A percentile compares a stretch with the other conserved stretches of the same genome.
phyloP scores from a whole-genome alignment of 2,113 vertebrate genomes.

The Hemiscyllium ocellatum region DNA sequence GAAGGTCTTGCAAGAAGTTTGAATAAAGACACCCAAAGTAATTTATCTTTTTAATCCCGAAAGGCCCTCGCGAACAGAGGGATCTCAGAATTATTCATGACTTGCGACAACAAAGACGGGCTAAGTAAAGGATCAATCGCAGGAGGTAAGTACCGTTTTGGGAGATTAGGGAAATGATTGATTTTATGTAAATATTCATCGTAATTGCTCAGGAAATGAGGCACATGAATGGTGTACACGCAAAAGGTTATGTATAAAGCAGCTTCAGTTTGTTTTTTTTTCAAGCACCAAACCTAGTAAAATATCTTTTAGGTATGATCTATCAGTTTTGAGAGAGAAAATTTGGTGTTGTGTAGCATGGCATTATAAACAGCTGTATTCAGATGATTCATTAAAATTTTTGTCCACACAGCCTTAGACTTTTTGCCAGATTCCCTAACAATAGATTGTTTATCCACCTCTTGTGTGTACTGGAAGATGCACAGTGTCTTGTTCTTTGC shows the following conservation, averaged over 20 bases:
- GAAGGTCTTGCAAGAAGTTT: neutral
- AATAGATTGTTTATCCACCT: neutral
- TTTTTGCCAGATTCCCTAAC: neutral
- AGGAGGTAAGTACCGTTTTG: constrained; percentile 64
- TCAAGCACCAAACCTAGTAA: neutral
- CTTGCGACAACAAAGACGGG: constrained; percentile 69
- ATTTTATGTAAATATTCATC: neutral
- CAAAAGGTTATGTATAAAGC: neutral
- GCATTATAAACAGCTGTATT: neutral
- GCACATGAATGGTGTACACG: neutral
- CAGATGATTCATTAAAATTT: neutral
- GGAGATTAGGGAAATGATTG: neutral
- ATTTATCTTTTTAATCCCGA: constrained; percentile 18
- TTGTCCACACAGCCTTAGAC: neutral
- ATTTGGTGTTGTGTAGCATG: neutral
- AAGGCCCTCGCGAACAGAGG: constrained; percentile 72
- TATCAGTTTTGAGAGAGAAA: neutral
- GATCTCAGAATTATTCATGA: constrained; percentile 75
- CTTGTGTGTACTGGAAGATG: too few relatives aligned
- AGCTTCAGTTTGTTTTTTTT: neutral
- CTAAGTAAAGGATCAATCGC: constrained; percentile 60
- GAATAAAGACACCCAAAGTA: neutral
- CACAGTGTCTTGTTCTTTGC: too few relatives aligned
- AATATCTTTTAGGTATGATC: neutral
- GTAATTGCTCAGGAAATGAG: neutral